phyloP scores from a whole-genome alignment of 2,113 vertebrate species.

The Scytalopus superciliaris region DNA sequence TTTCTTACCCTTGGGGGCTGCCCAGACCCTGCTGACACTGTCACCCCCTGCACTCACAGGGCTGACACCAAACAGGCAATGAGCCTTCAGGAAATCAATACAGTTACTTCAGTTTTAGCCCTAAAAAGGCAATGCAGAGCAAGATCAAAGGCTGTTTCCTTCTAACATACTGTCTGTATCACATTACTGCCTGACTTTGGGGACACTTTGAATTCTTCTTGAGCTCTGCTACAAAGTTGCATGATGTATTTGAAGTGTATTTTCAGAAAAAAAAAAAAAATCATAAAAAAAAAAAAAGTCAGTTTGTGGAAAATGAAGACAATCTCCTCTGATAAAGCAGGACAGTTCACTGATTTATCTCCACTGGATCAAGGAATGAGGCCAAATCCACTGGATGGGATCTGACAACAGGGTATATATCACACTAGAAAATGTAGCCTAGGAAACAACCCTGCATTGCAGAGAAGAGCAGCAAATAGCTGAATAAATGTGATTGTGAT shows the following conservation, averaged over 20 bases:
- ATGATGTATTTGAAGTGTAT: neutral
- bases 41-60: neutral
- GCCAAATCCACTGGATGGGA: neutral
- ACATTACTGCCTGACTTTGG: neutral
- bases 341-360: neutral
- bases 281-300: neutral
- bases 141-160: neutral
- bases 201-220: neutral
- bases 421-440: conserved; percentile 32
- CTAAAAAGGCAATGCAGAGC: neutral
- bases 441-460: conserved; percentile 55
- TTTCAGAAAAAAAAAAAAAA: neutral
- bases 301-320: neutral
- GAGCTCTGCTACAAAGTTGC: neutral
- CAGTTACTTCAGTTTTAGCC: neutral
- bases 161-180: neutral
- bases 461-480: conserved; percentile 13
- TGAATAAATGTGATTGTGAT: conserved; percentile 31
- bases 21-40: neutral
- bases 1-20: rapidly evolving
- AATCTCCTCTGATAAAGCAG: neutral
- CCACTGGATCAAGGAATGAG: neutral
- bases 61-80: neutral
- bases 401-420: neutral
- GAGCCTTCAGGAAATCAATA: neutral